phyloP scores from a whole-genome alignment of 2,888 invertebrate species.

The Zhengitettix transpicula region DNA sequence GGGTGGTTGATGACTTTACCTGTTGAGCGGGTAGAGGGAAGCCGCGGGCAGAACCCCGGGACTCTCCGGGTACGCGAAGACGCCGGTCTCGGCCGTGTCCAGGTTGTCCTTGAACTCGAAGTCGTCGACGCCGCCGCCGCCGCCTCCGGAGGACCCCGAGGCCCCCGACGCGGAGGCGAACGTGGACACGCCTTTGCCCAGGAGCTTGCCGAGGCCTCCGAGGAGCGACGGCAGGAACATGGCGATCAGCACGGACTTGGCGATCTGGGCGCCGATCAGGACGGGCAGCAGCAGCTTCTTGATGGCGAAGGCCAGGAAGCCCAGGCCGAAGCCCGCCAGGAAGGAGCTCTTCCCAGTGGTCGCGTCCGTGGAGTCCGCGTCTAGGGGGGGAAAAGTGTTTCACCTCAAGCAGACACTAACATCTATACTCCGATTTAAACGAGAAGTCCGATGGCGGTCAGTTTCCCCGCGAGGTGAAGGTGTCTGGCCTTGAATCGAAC shows the following conservation, averaged over 20 bases:
- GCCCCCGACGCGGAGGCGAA: constrained; percentile 35
- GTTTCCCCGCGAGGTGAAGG: too few species aligned
- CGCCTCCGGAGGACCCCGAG: constrained; percentile 34
- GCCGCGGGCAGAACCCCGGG: constrained; percentile 23
- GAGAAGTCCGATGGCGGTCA: too few species aligned
- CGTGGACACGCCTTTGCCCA: constrained; percentile 57
- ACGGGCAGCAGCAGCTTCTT: constrained; percentile 71
- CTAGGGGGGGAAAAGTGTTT: too few species aligned
- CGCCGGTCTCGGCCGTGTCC: constrained; percentile 5
- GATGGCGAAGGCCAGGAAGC: constrained; percentile 57
- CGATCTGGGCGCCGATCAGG: constrained; percentile 63
- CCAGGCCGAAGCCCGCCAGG: constrained; percentile 45
- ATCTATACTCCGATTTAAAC: too few species aligned
- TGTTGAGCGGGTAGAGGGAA: constrained; percentile 5
- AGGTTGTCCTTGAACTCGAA: constrained; percentile 49
- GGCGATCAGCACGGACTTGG: constrained; percentile 67
- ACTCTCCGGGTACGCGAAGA: constrained; percentile 7
- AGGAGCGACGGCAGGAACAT: constrained; percentile 72
- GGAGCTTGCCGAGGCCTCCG: constrained; percentile 65
- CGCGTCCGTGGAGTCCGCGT: too few species aligned
- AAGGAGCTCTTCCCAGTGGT: constrained; percentile 37
- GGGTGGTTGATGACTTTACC: too few species aligned
- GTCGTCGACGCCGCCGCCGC: constrained; percentile 33
- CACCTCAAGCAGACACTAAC: too few species aligned
- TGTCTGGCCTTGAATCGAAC: too few species aligned